These are phyloP conservation scores for Dallia pectoralis DNA, from an alignment of 2,797 vertebrate species.

Conservation along the genomic window DNA sequence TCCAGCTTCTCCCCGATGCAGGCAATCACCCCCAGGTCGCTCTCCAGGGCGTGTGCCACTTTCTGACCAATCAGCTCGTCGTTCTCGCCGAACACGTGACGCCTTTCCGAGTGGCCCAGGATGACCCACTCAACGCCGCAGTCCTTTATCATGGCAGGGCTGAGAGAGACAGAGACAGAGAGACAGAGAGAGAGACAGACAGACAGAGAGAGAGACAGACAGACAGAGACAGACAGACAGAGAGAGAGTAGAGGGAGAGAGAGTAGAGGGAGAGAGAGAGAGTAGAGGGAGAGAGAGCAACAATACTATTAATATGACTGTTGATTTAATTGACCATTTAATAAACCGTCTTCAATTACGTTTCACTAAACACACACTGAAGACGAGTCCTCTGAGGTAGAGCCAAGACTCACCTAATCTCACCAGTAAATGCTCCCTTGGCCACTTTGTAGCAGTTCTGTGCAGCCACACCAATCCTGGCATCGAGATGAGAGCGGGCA, in stretches of 20 bases:
- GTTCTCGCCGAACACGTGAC: slow-evolving; percentile 82
- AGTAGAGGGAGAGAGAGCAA: not conserved
- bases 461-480: slow-evolving; percentile 78
- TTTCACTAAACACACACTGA: not conserved
- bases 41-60: slow-evolving; percentile 79
- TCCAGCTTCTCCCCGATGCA: slow-evolving; percentile 86
- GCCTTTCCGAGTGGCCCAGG: slow-evolving; percentile 82
- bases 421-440: slow-evolving; percentile 84
- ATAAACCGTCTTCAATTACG: not conserved
- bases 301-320: no score
- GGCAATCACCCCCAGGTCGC: slow-evolving; percentile 79
- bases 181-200: not conserved
- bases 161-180: slow-evolving; percentile 35
- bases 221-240: no score
- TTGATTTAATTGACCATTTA: not conserved
- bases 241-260: no score
- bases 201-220: no score
- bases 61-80: slow-evolving; percentile 87
- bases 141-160: slow-evolving; percentile 87
- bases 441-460: slow-evolving; percentile 86
- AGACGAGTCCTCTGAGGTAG: not conserved
- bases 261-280: no score
- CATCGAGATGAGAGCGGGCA: slow-evolving; percentile 74
- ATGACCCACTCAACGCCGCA: slow-evolving; percentile 81
- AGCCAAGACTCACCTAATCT: slow-evolving; percentile 75